Percentiles rank a stretch among this genome's conserved stretches.
phyloP scores from a whole-genome alignment of 2,888 invertebrate species.

The Zele albiditarsus region DNA sequence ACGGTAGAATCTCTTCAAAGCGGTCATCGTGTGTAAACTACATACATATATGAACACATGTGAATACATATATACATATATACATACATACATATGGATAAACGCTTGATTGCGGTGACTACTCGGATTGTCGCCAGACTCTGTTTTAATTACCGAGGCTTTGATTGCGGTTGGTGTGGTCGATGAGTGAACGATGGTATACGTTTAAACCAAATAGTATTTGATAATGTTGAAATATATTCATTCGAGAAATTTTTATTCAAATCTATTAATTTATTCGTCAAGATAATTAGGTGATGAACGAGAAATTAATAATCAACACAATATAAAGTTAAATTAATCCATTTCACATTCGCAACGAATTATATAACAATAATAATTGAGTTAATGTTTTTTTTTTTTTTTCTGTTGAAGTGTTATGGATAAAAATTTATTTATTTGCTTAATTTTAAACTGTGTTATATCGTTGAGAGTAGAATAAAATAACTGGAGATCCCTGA shows the following conservation, averaged over 20 bases:
- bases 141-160: conserved; percentile 55
- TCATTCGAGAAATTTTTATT: background rate
- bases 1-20: conserved; percentile 40
- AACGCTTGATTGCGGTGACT: conserved; percentile 51
- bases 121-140: conserved; percentile 44
- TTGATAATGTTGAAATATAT: background rate
- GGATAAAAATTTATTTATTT: no score
- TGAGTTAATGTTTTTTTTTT: no score
- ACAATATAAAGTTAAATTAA: no score
- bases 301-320: no score
- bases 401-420: no score
- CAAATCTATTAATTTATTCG: no score
- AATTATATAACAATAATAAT: no score
- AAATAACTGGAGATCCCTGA: no score
- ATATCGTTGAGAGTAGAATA: no score
- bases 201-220: background rate
- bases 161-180: conserved; percentile 52
- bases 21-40: conserved; percentile 40
- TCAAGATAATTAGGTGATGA: no score
- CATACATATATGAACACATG: conserved; percentile 36
- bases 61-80: background rate
- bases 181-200: conserved; percentile 28
- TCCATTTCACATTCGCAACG: no score
- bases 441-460: no score
- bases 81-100: background rate